A percentile compares a stretch with the other conserved stretches of the same genome.
These are phyloP conservation scores for Cisticola juncidis DNA, from an alignment of 2,113 vertebrate species.

Conservation along the genomic window DNA sequence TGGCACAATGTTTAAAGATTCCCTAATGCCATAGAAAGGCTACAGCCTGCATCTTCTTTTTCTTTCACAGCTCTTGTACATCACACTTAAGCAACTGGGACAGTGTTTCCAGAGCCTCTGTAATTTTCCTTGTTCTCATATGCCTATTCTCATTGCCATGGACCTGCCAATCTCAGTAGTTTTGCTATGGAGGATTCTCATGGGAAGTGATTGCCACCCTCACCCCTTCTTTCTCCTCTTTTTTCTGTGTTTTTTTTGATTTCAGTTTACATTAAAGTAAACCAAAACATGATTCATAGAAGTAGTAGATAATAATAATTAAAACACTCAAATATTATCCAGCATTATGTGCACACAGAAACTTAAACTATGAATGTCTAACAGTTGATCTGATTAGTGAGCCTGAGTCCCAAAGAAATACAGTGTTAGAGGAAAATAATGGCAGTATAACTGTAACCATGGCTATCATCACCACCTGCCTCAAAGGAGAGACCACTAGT, in stretches of 20 bases:
- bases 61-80: background rate
- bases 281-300: background rate
- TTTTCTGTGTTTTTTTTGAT: background rate
- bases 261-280: background rate
- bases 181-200: background rate
- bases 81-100: background rate
- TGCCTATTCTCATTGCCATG: background rate
- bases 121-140: background rate
- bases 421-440: background rate
- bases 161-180: background rate
- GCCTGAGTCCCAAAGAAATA: background rate
- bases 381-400: background rate
- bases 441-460: background rate
- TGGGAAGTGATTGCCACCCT: accelerated
- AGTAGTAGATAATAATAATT: background rate
- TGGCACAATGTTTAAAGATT: background rate
- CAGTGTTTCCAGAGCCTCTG: background rate
- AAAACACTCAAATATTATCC: background rate
- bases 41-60: background rate
- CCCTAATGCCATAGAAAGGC: background rate
- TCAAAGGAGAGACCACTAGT: background rate
- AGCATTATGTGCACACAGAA: background rate
- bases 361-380: background rate
- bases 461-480: background rate
- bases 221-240: background rate